phyloP scores from a whole-genome alignment of 2,797 vertebrate species.

The Mormyrus hasselquistii region DNA sequence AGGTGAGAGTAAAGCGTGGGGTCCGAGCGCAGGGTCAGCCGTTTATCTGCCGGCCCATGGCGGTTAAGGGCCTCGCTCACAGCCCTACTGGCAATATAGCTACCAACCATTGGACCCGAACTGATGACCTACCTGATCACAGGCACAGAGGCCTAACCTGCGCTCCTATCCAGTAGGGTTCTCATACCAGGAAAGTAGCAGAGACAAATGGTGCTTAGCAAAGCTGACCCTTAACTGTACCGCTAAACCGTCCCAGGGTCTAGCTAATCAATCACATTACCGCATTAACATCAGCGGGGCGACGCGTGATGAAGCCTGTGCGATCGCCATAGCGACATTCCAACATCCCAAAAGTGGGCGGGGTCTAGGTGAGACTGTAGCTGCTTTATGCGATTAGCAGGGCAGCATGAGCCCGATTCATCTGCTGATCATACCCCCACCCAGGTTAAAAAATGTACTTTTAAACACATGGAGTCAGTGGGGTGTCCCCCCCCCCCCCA shows the following conservation, averaged over 20 bases:
- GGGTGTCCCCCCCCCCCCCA: conserved; percentile 52
- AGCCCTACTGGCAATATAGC: neutral
- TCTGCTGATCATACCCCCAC: neutral
- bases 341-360: neutral
- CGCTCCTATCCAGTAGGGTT: neutral
- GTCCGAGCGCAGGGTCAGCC: neutral
- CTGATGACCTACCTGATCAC: neutral
- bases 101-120: neutral
- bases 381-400: neutral
- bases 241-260: neutral
- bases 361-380: neutral
- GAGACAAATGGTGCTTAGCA: neutral
- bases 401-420: neutral
- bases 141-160: neutral
- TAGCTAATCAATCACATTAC: neutral
- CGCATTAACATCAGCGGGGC: neutral
- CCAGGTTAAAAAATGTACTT: conserved; percentile 42
- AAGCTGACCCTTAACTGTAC: neutral
- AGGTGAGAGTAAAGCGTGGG: neutral
- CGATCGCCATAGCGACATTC: neutral
- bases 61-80: neutral
- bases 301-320: neutral
- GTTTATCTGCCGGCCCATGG: neutral
- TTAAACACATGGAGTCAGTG: conserved; percentile 70
- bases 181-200: neutral